Evolutionary conservation across 2,113 vertebrate species (phyloP).

Genomic region (Leucopsar rothschildi): DNA sequence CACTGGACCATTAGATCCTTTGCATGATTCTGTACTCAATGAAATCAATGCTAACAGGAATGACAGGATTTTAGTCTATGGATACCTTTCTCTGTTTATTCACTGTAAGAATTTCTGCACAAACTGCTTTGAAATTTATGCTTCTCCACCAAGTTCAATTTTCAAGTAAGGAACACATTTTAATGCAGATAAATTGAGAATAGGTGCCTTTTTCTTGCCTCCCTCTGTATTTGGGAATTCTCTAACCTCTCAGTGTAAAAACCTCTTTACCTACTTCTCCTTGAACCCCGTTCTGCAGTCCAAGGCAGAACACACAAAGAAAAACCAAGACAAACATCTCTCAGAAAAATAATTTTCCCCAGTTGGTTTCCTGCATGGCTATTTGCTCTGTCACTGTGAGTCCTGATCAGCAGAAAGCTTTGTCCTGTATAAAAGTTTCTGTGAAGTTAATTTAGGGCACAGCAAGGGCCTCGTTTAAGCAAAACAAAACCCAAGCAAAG

Average conservation of each 20-base stretch:
- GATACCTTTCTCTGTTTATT: background rate
- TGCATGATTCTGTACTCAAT: background rate
- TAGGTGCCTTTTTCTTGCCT: background rate
- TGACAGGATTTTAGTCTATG: background rate
- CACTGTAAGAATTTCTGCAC: background rate
- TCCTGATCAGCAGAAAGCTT: background rate
- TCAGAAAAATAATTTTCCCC: background rate
- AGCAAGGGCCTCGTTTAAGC: background rate
- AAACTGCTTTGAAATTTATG: background rate
- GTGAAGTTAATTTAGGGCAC: background rate
- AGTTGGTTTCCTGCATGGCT: background rate
- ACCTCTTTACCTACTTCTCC: background rate
- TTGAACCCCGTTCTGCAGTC: background rate
- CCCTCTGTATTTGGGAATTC: background rate
- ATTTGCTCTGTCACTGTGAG: background rate
- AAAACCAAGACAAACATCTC: conserved; percentile 7
- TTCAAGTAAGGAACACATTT: background rate
- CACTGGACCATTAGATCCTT: background rate
- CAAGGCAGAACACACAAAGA: background rate
- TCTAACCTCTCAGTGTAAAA: background rate
- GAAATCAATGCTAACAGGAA: background rate
- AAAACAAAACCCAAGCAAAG: background rate
- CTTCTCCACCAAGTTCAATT: background rate
- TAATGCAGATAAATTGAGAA: background rate
- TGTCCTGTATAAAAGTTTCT: background rate